Conservation (phyloP, 1,140 invertebrate species). For the Proctacanthus coquilletti region DNA sequence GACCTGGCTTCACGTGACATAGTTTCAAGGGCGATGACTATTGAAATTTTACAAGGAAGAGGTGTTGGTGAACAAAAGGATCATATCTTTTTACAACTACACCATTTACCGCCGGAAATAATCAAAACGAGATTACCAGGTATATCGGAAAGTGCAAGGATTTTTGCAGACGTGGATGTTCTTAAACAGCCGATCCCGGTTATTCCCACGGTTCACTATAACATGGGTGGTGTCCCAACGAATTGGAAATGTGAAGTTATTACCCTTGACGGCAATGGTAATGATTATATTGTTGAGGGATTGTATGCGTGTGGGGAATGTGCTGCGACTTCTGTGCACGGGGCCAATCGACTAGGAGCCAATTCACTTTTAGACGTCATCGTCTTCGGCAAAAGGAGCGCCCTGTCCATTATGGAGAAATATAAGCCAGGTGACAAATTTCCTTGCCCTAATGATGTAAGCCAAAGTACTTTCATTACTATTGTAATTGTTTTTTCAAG, state of each 20-base stretch:
- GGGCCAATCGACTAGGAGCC: slow-evolving; percentile 89
- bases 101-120: slow-evolving; percentile 84
- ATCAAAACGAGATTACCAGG: slow-evolving; percentile 59
- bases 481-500: not conserved
- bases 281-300: slow-evolving; percentile 51
- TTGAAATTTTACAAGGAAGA: slow-evolving; percentile 87
- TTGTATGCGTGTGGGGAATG: slow-evolving; percentile 52
- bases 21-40: slow-evolving; percentile 86
- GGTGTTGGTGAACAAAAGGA: slow-evolving; percentile 89
- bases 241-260: slow-evolving; percentile 83
- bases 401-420: slow-evolving; percentile 64
- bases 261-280: slow-evolving; percentile 24
- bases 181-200: slow-evolving; percentile 91
- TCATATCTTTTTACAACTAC: slow-evolving; percentile 86
- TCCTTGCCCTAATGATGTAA: slow-evolving; percentile 47
- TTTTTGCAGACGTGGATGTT: slow-evolving; percentile 94
- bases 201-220: slow-evolving; percentile 93
- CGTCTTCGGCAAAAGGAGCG: slow-evolving; percentile 89
- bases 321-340: slow-evolving; percentile 73
- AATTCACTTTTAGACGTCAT: slow-evolving; percentile 93
- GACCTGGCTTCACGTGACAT: slow-evolving; percentile 93
- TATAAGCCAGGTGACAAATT: slow-evolving; percentile 68
- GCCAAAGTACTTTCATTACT: slow-evolving; percentile 10
- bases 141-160: slow-evolving; percentile 84
- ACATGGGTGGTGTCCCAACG: slow-evolving; percentile 93